A percentile compares a stretch with the other conserved stretches of the same genome.
phyloP scores from a whole-genome alignment of 2,113 vertebrate species.

The Phylloscopus trochiloides region DNA sequence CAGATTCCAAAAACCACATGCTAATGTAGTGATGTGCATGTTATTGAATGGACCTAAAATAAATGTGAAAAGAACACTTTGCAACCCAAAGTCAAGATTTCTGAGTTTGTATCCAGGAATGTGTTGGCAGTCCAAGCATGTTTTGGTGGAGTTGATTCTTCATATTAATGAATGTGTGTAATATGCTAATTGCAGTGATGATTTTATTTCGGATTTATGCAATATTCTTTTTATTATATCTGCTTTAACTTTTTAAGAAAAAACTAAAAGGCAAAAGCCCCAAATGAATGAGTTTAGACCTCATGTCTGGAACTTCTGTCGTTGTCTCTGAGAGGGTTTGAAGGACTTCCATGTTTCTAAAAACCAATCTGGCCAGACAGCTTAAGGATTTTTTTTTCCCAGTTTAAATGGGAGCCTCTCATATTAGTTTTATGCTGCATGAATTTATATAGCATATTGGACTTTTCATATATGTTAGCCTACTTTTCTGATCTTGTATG shows the following conservation, averaged over 20 bases:
- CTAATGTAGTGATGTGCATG: neutral
- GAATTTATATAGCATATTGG: neutral
- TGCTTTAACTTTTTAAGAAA: neutral
- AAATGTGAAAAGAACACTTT: neutral
- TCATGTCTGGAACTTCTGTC: neutral
- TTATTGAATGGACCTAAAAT: neutral
- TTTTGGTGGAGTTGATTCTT: neutral
- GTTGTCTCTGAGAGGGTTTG: neutral
- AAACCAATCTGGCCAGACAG: neutral
- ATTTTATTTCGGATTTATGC: neutral
- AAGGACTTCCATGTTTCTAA: neutral
- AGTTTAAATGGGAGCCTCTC: neutral
- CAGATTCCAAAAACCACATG: neutral
- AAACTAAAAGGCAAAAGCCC: neutral
- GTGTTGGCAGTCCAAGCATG: neutral
- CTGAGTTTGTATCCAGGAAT: neutral
- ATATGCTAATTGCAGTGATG: neutral
- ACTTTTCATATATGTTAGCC: neutral
- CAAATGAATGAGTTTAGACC: neutral
- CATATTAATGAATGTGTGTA: neutral
- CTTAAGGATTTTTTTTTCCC: neutral
- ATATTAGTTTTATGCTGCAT: neutral
- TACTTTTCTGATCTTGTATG: neutral
- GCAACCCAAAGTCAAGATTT: neutral
- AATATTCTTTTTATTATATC: neutral